phyloP scores from a whole-genome alignment of 2,888 invertebrate genomes.

The Anthrax anthrax region DNA sequence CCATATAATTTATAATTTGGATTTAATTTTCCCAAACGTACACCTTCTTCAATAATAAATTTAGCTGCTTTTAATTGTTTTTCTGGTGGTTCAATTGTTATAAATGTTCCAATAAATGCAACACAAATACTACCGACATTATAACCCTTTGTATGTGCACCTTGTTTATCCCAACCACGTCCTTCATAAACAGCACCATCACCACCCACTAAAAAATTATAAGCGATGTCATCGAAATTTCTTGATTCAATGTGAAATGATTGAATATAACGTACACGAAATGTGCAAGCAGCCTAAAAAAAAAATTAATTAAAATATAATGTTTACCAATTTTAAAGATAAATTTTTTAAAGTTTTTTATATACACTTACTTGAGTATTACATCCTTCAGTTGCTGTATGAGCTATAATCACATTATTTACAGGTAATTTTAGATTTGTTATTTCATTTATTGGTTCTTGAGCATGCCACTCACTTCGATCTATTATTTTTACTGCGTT shows the following conservation, averaged over 20 bases:
- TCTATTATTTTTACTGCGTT: too few relatives aligned
- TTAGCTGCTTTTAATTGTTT: conserved; percentile 45
- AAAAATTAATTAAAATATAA: too few relatives aligned
- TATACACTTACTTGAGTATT: conserved; percentile 35
- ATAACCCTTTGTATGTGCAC: conserved; percentile 54
- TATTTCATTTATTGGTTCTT: conserved; percentile 38
- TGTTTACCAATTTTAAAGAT: not conserved
- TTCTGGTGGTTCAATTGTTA: conserved; percentile 36
- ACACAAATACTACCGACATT: conserved; percentile 54
- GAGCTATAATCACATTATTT: conserved; percentile 44
- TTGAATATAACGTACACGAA: conserved; percentile 47
- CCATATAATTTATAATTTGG: conserved; percentile 51
- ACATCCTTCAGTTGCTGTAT: conserved; percentile 50
- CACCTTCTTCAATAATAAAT: conserved; percentile 46
- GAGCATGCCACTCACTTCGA: conserved; percentile 53
- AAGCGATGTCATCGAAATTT: conserved; percentile 53
- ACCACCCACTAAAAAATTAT: conserved; percentile 67
- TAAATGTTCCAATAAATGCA: conserved; percentile 59
- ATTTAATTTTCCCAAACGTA: conserved; percentile 43
- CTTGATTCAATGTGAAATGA: conserved; percentile 52
- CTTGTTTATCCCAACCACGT: conserved; percentile 57
- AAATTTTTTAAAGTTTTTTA: too few relatives aligned
- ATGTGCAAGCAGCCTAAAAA: conserved; percentile 42
- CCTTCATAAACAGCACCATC: conserved; percentile 62
- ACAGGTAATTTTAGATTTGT: conserved; percentile 37